Base-by-base conservation (phyloP, 2,797 vertebrate genomes). In the Perdix hodgsoniae region DNA sequence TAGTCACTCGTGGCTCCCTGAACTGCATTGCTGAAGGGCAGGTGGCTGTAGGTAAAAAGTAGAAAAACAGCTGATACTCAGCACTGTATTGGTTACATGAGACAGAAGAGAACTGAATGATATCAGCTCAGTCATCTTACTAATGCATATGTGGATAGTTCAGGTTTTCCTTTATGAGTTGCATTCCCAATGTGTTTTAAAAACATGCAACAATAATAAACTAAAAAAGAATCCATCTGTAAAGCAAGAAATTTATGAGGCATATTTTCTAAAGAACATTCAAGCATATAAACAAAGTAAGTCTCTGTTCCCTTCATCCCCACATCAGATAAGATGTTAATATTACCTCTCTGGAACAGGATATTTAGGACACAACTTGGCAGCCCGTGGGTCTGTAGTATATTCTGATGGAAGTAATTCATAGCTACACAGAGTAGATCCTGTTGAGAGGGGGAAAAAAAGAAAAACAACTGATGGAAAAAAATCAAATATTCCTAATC, bases 281-380 rank as follows among this genome's bases (percentile, higher is more conserved):
- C 52, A 54, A 18, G 29, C 16, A 6, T 31, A 83, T 2, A 4
- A 88, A 31, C 42, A 76, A 90, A 77, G 39, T 24, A 91, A 39
- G 77, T 35, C 44, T 64, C 44, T 49, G 14, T 26, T 87, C 89
- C 75, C 65, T 71, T 61, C 57, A 85, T 26, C 72, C 88, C 88
- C 65, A 77, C 73, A 75, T 63, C 57, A 86, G 52, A 86, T 37
- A 93, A 96, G 37, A 64, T 88, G 7, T 92, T 91, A 94, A 39
- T 91, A 98, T 93, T 98, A 99, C 99, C 99, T 99, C 92, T 98
- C 98, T 81, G 98, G 98, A 95, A 99, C 99, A 91, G 99, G 99
- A 90, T 99, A 98, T 96, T 98, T 99, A 94, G 99, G 99, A 96
- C 99, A 99, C 73, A 98, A 98, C 44, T 95, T 96, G 82, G 98